Conservation (phyloP, 2,113 vertebrate genomes). For the Channa maculata region DNA sequence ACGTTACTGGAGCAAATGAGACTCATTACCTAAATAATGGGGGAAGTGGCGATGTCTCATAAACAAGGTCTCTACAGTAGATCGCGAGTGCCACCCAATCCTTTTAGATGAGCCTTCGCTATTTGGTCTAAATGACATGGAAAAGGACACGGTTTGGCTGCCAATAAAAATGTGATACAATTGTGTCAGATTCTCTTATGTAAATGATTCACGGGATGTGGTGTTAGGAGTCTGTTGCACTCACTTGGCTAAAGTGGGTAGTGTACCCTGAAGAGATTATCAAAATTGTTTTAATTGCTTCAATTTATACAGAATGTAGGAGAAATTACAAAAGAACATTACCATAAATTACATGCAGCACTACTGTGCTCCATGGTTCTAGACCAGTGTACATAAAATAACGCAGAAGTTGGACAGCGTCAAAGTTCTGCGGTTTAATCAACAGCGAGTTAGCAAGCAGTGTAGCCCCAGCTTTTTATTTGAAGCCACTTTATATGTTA, state of each 20-base stretch:
- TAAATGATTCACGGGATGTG: background rate
- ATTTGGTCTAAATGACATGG: constrained; percentile 9
- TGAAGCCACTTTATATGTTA: constrained; percentile 56
- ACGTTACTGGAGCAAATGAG: constrained; percentile 62
- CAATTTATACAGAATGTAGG: background rate
- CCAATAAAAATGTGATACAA: too few species aligned
- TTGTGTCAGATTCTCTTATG: background rate
- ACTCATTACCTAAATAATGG: constrained; percentile 67
- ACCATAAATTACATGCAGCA: background rate
- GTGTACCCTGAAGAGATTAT: background rate
- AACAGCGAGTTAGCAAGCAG: constrained; percentile 57
- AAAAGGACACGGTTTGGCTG: too few species aligned
- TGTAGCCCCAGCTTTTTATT: constrained; percentile 53
- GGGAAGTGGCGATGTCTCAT: constrained; percentile 49
- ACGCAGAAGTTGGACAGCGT: too few species aligned
- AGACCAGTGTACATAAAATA: background rate
- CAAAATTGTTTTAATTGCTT: background rate
- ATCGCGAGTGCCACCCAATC: constrained; percentile 16
- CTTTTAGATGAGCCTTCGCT: background rate
- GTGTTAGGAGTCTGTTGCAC: background rate
- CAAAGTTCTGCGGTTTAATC: constrained; percentile 41
- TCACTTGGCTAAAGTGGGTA: background rate
- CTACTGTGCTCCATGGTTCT: background rate
- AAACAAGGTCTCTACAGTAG: constrained; percentile 34
- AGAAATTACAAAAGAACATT: background rate